A percentile compares a stretch with the other conserved stretches of the same genome.
Evolutionary conservation across 2,113 vertebrate genomes (phyloP).

Genomic region (Chlamydotis undulata): DNA sequence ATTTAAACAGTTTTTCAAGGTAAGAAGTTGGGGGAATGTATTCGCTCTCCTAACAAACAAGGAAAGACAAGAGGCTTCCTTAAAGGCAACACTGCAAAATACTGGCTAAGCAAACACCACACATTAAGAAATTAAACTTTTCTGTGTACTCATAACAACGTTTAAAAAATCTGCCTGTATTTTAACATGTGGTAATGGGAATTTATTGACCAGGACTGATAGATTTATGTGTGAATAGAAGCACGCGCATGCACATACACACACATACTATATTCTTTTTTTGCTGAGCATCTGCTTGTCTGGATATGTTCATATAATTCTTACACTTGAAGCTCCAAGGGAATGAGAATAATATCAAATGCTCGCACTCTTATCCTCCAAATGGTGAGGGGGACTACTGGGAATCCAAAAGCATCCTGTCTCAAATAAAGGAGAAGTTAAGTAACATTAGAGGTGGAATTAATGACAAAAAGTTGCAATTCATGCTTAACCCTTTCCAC

Average conservation of each 20-base stretch:
- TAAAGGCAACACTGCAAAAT: neutral
- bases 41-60: neutral
- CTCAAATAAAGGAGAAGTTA: neutral
- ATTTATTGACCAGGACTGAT: neutral
- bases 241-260: accelerated
- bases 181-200: neutral
- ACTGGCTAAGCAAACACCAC: neutral
- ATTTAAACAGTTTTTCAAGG: neutral
- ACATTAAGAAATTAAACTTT: neutral
- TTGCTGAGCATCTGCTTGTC: conserved; percentile 52
- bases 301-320: conserved; percentile 48
- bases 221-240: neutral
- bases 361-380: conserved; percentile 48
- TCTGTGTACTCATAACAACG: neutral
- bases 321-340: conserved; percentile 34
- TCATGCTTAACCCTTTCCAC: neutral
- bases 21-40: neutral
- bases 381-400: neutral
- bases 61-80: neutral
- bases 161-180: neutral
- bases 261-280: neutral
- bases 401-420: neutral
- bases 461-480: neutral
- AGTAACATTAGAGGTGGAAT: neutral
- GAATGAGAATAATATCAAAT: conserved; percentile 45